Conservation (phyloP, 2,113 vertebrate species). For the Xiphophorus hellerii region DNA sequence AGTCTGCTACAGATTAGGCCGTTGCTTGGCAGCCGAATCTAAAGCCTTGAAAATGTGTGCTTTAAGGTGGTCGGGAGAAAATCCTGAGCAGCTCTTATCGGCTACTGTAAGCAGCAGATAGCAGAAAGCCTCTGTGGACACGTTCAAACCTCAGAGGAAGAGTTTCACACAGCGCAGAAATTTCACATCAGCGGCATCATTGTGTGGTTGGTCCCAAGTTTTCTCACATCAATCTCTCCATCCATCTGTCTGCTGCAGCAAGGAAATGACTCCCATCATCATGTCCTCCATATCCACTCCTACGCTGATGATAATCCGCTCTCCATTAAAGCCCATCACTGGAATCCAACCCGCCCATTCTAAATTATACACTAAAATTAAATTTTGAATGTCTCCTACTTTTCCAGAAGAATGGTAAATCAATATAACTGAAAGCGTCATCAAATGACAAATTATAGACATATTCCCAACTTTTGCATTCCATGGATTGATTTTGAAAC, state of each 20-base stretch:
- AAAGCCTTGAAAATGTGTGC: neutral
- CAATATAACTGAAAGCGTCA: no score
- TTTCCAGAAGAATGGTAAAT: neutral
- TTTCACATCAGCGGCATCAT: neutral
- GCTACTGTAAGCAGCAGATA: neutral
- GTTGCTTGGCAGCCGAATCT: neutral
- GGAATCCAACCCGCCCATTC: neutral
- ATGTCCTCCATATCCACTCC: neutral
- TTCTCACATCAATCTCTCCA: neutral
- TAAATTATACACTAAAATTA: constrained; percentile 2
- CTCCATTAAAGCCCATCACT: neutral
- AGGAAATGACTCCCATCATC: constrained; percentile 2
- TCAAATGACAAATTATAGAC: no score
- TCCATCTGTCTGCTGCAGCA: neutral
- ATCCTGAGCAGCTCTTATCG: neutral
- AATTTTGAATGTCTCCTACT: constrained; percentile 1
- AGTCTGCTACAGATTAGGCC: neutral
- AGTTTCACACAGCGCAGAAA: neutral
- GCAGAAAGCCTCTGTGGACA: neutral
- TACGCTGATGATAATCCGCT: neutral
- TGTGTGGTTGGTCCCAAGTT: neutral
- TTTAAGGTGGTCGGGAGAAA: constrained; percentile 2
- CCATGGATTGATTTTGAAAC: no score
- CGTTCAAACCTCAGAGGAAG: neutral
- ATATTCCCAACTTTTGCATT: no score